Evolutionary conservation across 2,888 invertebrate species (phyloP).

Genomic region (Adineta ricciae): DNA sequence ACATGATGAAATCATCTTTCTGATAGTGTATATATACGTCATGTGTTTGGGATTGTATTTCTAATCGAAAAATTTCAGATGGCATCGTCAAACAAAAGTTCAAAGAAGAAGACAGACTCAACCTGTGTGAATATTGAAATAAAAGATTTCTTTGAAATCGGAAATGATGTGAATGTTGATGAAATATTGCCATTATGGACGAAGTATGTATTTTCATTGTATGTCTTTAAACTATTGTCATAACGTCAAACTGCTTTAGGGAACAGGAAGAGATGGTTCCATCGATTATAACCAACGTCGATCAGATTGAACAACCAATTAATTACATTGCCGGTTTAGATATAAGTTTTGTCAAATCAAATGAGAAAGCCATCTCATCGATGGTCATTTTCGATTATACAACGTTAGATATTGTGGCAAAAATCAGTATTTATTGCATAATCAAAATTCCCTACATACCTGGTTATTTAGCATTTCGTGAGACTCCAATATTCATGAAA

Average conservation of each 20-base stretch:
- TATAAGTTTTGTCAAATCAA: neutral
- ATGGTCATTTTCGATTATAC: neutral
- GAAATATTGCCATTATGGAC: neutral
- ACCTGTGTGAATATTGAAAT: neutral
- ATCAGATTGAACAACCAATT: neutral
- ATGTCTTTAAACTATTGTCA: no score
- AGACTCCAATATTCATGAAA: slow-evolving; percentile 44
- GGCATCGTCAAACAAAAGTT: neutral
- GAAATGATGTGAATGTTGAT: neutral
- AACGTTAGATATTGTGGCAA: neutral
- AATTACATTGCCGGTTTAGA: neutral
- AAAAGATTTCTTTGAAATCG: neutral
- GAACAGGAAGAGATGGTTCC: neutral
- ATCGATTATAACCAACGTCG: neutral
- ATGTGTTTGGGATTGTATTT: no score
- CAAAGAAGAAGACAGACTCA: neutral
- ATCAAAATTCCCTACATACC: slow-evolving; percentile 50
- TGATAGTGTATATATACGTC: no score
- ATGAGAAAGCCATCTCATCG: neutral
- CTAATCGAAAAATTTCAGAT: no score
- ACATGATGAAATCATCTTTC: no score
- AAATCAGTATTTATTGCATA: neutral
- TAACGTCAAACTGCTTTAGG: no score
- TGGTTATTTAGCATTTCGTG: slow-evolving; percentile 52
- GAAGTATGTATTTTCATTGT: neutral